A percentile compares a stretch with the other conserved stretches of the same genome.
phyloP scores from a whole-genome alignment of 2,113 vertebrate genomes.

The Coryphaenoides rupestris region DNA sequence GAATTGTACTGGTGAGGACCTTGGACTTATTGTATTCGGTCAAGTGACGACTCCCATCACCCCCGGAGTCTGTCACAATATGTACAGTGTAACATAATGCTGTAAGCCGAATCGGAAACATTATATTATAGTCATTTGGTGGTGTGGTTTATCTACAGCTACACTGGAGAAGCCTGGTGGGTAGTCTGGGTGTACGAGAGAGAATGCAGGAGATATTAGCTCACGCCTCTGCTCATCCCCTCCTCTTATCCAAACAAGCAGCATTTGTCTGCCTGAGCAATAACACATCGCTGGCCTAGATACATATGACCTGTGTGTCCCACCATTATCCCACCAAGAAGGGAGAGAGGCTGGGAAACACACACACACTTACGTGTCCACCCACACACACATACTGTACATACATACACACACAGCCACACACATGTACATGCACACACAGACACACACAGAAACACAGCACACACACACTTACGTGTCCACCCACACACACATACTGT shows the following conservation, averaged over 20 bases:
- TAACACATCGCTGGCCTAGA: slow-evolving; percentile 55
- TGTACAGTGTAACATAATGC: no score
- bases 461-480: no score
- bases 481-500: no score
- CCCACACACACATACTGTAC: no score
- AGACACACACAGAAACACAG: no score
- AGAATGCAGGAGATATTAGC: slow-evolving; percentile 43
- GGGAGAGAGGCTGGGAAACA: slow-evolving; percentile 54
- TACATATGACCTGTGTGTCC: slow-evolving; percentile 65
- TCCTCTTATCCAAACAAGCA: slow-evolving; percentile 56
- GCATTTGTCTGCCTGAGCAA: slow-evolving; percentile 53
- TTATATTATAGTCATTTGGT: slow-evolving; percentile 38
- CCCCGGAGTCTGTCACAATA: no score
- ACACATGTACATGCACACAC: no score
- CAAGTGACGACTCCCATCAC: no score
- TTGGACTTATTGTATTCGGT: no score
- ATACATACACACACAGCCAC: no score
- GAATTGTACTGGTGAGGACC: no score
- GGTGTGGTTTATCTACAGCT: slow-evolving; percentile 44
- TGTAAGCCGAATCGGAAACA: no score
- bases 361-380: slow-evolving; percentile 49
- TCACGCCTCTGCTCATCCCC: slow-evolving; percentile 48
- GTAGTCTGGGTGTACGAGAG: slow-evolving; percentile 36
- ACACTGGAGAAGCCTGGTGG: slow-evolving; percentile 30
- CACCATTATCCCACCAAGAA: slow-evolving; percentile 28